Percentiles rank a stretch among this genome's conserved stretches.
Conservation (phyloP, 2,888 invertebrate species). For the Nemapogon koenigi region DNA sequence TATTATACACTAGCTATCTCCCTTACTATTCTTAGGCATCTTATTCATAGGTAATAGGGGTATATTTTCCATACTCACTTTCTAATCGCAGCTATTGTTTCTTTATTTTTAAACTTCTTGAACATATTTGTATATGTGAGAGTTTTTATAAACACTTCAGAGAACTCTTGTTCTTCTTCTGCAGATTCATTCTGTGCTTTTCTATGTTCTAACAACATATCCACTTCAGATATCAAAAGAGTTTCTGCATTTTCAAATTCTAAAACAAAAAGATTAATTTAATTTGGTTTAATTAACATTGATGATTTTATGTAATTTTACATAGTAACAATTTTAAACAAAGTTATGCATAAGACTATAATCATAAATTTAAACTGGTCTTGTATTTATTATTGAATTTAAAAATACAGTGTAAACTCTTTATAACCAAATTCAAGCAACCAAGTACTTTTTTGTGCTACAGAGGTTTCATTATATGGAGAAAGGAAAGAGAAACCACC, state of each 20-base stretch:
- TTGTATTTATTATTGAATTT: not conserved
- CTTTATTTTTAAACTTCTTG: conserved; percentile 97
- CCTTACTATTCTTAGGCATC: too few relatives aligned
- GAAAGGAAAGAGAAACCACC: not conserved
- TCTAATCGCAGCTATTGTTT: conserved; percentile 95
- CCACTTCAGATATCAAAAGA: conserved; percentile 92
- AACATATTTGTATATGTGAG: conserved; percentile 95
- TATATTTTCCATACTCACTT: conserved; percentile 70
- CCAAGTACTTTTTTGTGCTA: too few relatives aligned
- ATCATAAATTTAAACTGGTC: too few relatives aligned
- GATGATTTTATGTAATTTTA: not conserved
- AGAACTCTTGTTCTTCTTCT: conserved; percentile 98
- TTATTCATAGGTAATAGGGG: too few relatives aligned
- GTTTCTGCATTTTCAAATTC: conserved; percentile 99
- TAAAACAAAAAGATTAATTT: conserved; percentile 50
- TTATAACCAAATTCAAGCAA: not conserved
- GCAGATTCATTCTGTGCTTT: conserved; percentile 98
- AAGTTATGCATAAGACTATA: too few relatives aligned
- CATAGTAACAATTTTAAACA: not conserved
- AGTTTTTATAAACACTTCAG: conserved; percentile 98
- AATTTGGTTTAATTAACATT: too few relatives aligned
- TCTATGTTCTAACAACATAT: conserved; percentile 95
- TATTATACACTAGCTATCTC: too few relatives aligned
- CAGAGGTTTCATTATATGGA: too few relatives aligned
- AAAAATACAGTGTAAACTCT: too few relatives aligned